Base-by-base conservation (phyloP, 2,888 invertebrate genomes). In the Apodemia hepburni region DNA sequence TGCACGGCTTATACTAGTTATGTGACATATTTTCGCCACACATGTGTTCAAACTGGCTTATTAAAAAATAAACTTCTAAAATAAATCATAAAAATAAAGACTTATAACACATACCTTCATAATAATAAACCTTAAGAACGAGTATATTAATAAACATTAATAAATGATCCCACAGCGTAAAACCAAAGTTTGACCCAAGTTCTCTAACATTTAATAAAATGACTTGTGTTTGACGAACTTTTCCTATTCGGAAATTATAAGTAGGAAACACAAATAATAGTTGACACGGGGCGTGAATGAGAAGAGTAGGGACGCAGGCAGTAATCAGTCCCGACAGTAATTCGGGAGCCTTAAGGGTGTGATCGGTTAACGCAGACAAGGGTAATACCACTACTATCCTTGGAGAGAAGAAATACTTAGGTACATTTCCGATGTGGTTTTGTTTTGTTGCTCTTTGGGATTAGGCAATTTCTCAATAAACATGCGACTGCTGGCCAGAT, bases 371-470 rank as follows among this genome's bases (percentile, higher is more conserved):
- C 85, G 82, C 84, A 85, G 87, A 89, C 87, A 83, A 89, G 89
- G 89, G 89, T 85, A 84, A 83, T 79, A 82, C 82, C 81, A 84
- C 84, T 82, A 81, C 76, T 79, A 85, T 86, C 88, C 87, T 87
- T 79, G 73, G 87, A 87, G 87, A 86, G 86, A 88, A 87, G 88
- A 87, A 89, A 89, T 89, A 89, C 85, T 88, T 87, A 84, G 86
- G 85, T 87, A 86, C 85, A 87, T 87, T 87, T 85, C 87, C 85
- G 79, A 84, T 88, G 89, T 82, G 88, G 87, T 89, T 87, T 89
- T 88, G 89, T 89, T 91, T 85, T 87, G 88, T 91, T 85, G 86
- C 85, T 88, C 87, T 88, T 87, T 78, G 82, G 85, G 87, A 90
- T 91, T 87, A 89, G 82, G 84, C 84, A 86, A 87, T 89, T 84